phyloP scores from a whole-genome alignment of 2,797 vertebrate genomes.

The Telmatherina bonti region DNA sequence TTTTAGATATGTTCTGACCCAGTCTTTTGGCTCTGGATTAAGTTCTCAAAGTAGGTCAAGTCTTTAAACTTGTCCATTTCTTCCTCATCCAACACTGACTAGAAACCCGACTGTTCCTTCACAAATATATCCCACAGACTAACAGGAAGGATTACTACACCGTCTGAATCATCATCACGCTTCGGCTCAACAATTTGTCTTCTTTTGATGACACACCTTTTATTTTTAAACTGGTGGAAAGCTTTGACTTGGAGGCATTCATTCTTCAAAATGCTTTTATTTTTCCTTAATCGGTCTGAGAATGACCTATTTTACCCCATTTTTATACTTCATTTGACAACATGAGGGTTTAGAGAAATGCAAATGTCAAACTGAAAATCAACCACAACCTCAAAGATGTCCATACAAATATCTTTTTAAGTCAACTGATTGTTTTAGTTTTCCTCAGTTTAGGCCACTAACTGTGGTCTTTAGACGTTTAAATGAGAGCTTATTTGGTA shows the following conservation, averaged over 20 bases:
- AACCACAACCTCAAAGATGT: background rate
- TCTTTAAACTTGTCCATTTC: background rate
- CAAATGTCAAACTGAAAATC: background rate
- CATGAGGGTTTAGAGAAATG: background rate
- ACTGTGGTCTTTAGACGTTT: background rate
- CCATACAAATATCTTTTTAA: background rate
- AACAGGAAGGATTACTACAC: background rate
- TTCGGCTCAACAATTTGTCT: background rate
- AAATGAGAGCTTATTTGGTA: constrained; percentile 3
- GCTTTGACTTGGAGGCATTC: background rate
- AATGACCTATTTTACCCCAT: background rate
- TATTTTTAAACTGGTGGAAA: background rate
- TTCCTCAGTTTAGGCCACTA: background rate
- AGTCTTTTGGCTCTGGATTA: background rate
- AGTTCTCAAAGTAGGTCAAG: background rate
- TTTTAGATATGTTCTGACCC: background rate
- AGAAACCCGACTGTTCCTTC: background rate
- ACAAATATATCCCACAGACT: background rate
- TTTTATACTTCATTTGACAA: background rate
- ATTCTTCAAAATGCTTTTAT: background rate
- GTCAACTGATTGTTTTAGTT: too few species aligned
- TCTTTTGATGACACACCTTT: background rate
- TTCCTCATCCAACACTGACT: background rate
- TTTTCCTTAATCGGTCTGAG: background rate
- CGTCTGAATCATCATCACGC: background rate